Evolutionary conservation across 92 coral and sea anemone genomes (phyloP).

Genomic region (Nematostella vectensis): DNA sequence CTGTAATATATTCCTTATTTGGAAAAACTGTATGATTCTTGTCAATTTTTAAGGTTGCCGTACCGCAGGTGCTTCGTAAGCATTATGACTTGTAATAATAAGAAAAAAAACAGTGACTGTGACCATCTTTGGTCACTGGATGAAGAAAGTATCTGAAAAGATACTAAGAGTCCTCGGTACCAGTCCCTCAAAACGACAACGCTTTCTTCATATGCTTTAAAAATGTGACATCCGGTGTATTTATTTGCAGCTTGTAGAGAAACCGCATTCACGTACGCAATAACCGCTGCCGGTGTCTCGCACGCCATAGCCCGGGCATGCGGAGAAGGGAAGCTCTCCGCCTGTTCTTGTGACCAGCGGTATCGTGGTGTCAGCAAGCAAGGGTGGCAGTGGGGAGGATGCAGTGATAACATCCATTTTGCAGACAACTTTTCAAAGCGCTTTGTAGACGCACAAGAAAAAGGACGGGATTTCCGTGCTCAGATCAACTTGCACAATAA

Average conservation of each 20-base stretch:
- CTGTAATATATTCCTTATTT: no score
- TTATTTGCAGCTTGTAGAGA: slow-evolving; percentile 77
- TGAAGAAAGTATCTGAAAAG: no score
- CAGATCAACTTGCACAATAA: slow-evolving; percentile 86
- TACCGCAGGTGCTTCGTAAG: no score
- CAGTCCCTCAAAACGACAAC: no score
- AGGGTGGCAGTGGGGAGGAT: slow-evolving; percentile 99
- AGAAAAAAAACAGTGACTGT: no score
- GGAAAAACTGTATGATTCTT: no score
- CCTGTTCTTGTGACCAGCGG: slow-evolving; percentile 76
- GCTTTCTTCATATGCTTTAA: no score
- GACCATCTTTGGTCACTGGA: no score
- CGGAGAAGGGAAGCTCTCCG: slow-evolving; percentile 57
- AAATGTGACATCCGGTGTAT: no score
- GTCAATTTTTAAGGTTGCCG: no score
- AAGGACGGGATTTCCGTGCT: slow-evolving; percentile 82
- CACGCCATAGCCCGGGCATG: slow-evolving; percentile 90
- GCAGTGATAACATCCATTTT: slow-evolving; percentile 90
- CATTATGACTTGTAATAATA: no score
- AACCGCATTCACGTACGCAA: slow-evolving; percentile 84
- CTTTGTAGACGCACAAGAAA: slow-evolving; percentile 86
- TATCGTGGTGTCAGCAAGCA: slow-evolving; percentile 75
- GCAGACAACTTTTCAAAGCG: slow-evolving; percentile 86
- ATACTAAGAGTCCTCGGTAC: no score
- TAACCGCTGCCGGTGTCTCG: slow-evolving; percentile 91